A percentile compares a stretch with the other conserved stretches of the same genome.
These are phyloP conservation scores for Melinaea menophilus DNA, from an alignment of 2,888 invertebrate species.

Conservation along the genomic window DNA sequence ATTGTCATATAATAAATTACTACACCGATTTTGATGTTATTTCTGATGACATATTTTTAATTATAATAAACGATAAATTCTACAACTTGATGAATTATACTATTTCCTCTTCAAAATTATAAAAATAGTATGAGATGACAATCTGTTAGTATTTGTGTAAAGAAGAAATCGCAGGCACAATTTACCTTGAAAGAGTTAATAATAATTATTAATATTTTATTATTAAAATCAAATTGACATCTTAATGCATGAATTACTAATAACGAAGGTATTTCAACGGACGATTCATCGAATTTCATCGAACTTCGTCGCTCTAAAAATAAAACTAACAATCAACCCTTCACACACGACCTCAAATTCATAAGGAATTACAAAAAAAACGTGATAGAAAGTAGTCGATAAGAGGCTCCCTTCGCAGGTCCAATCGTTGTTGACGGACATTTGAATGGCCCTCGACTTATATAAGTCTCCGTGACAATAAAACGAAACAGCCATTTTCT, in stretches of 20 bases:
- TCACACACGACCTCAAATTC: conserved; percentile 1
- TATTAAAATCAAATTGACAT: neutral
- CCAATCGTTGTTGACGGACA: conserved; percentile 17
- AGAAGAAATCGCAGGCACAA: neutral
- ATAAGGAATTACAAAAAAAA: conserved; percentile 13
- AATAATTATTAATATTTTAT: neutral
- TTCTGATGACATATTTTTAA: too few relatives aligned
- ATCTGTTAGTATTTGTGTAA: too few relatives aligned
- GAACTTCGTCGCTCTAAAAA: neutral
- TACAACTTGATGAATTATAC: too few relatives aligned
- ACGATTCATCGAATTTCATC: neutral
- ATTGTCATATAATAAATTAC: neutral
- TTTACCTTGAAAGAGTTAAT: neutral
- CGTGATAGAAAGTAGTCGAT: conserved; percentile 14
- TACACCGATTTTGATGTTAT: too few relatives aligned
- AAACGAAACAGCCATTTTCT: conserved; percentile 10
- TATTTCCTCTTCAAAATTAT: too few relatives aligned
- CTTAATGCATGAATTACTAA: neutral
- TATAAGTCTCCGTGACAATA: neutral
- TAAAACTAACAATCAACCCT: neutral
- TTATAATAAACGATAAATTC: too few relatives aligned
- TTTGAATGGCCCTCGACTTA: conserved; percentile 7
- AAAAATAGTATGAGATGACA: too few relatives aligned
- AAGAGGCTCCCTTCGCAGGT: conserved; percentile 17
- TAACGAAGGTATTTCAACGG: neutral